Conservation (phyloP, 2,113 vertebrate genomes). For the Callocephalon fimbriatum region DNA sequence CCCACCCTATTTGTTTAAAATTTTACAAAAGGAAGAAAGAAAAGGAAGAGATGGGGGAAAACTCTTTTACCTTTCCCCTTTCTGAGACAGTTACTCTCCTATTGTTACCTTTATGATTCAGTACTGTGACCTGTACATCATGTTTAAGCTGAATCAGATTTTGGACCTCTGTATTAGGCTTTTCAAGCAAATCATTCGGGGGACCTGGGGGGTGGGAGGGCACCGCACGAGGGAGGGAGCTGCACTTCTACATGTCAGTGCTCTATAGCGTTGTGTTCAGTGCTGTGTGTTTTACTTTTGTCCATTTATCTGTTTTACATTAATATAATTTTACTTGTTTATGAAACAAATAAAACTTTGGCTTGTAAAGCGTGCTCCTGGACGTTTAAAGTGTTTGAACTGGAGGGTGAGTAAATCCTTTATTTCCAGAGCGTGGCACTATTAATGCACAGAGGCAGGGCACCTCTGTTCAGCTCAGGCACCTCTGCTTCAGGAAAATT, state of each 20-base stretch:
- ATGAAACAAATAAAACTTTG: slow-evolving; percentile 79
- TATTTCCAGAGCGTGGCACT: neutral
- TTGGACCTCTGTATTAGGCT: slow-evolving; percentile 71
- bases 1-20: slow-evolving; percentile 49
- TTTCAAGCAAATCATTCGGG: slow-evolving; percentile 45
- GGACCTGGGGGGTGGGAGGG: slow-evolving; percentile 29
- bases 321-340: slow-evolving; percentile 81
- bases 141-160: slow-evolving; percentile 65
- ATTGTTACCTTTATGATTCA: slow-evolving; percentile 68
- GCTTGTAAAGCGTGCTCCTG: slow-evolving; percentile 61
- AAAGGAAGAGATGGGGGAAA: neutral
- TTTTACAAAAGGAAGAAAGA: neutral
- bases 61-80: slow-evolving; percentile 28
- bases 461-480: neutral
- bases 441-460: neutral
- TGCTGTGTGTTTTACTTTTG: slow-evolving; percentile 77
- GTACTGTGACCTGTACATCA: slow-evolving; percentile 75
- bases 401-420: neutral
- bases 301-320: slow-evolving; percentile 82
- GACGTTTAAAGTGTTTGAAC: neutral
- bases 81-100: neutral
- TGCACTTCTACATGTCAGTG: slow-evolving; percentile 75
- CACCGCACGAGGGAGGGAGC: slow-evolving; percentile 68
- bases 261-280: slow-evolving; percentile 73
- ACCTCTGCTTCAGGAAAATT: neutral